phyloP scores from a whole-genome alignment of 2,113 vertebrate genomes.

The Cyanoderma ruficeps region DNA sequence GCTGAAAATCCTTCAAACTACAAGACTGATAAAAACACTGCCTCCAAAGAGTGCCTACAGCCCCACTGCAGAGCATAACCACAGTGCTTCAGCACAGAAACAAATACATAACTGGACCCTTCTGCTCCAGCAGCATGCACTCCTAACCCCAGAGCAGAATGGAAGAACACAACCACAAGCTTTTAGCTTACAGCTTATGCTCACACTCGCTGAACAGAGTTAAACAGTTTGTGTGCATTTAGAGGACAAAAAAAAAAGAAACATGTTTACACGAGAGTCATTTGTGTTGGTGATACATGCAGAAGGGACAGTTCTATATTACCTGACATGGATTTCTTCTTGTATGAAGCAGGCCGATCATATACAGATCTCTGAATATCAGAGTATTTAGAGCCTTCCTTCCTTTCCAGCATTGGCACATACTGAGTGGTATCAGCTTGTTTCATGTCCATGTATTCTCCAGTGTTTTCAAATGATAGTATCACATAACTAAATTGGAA shows the following conservation, averaged over 20 bases:
- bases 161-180: not conserved
- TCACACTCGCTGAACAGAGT: not conserved
- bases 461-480: conserved; percentile 94
- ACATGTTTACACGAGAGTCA: not conserved
- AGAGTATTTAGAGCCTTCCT: conserved; percentile 88
- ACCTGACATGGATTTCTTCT: conserved; percentile 85
- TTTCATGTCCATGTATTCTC: conserved; percentile 99
- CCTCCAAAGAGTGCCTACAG: not conserved
- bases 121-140: not conserved
- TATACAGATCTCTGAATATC: conserved; percentile 90
- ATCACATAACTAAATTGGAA: conserved; percentile 88
- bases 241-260: not conserved
- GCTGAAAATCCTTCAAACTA: conserved; percentile 3
- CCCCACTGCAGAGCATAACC: accelerated
- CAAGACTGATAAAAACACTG: not conserved
- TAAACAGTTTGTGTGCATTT: not conserved
- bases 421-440: conserved; percentile 94
- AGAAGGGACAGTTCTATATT: not conserved
- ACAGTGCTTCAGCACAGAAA: accelerated
- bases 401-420: conserved; percentile 96
- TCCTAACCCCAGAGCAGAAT: not conserved
- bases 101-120: not conserved
- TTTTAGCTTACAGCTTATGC: not conserved
- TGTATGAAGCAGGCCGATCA: conserved; percentile 91
- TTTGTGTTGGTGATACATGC: not conserved